Base-by-base conservation (phyloP, 1,140 invertebrate species). In the Sminthurinus signatus region DNA sequence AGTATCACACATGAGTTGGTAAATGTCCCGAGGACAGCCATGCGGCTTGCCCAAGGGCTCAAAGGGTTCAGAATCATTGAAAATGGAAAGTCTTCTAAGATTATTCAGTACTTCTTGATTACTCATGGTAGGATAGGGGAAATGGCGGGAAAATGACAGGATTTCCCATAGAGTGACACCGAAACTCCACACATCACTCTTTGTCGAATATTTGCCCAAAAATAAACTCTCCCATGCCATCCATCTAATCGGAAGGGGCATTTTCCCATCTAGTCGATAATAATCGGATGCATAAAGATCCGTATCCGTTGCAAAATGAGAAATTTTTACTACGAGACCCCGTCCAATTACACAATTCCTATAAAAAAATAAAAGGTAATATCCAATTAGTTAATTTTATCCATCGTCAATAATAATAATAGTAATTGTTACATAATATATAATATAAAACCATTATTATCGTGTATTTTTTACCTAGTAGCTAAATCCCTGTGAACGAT, bases 281-380 rank as follows among this genome's bases (percentile, higher is more conserved):
- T 93, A 93, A 76, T 94, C 90, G 32, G 83, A 81, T 19, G 85
- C 81, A 76, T 93, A 94, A n/a, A 87, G 74, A 78, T 89, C 88
- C 73, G 89, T 88, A 78, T 89, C 89, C 39, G 91, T 91, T 21
- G 89, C 90, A 77, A 93, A 92, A 77, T 94, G 91, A 55, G 89
- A 91, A 69, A 94, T 92, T 80, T 93, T 93, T 62, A 93, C 85
- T 66, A 88, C 84, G 75, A 88, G 91, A 57, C 84, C 84, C 73
- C 88, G 86, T 46, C 90, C 89, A 48, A 94, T 85, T 27, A 95
- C 78, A 74, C 88, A 91, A 76, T 95, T 94, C 71, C 91, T 87
- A 76, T 66, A 31, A 19, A 29, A 14, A 39, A 44, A 31, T 2
- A 43, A 28, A 27, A 60, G 44, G 19, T 51, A n/a, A n/a, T n/a